A percentile compares a stretch with the other conserved stretches of the same genome.
Evolutionary conservation across 2,113 vertebrate species (phyloP).

Genomic region (Edolisoma coerulescens): DNA sequence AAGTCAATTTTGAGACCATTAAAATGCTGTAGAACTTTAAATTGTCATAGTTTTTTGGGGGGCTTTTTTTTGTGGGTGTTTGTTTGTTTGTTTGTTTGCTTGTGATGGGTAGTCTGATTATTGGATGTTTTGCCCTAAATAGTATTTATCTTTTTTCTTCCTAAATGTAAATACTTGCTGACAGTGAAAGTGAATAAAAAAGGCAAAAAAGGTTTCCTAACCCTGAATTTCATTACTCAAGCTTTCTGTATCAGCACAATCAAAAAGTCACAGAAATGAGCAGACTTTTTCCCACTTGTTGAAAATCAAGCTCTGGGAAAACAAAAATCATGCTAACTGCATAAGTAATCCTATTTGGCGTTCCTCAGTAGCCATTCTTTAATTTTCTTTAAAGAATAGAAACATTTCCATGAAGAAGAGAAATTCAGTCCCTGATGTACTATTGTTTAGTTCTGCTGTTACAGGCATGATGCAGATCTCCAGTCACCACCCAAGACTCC

Average conservation of each 20-base stretch:
- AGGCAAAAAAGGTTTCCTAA: neutral
- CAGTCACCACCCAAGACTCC: neutral
- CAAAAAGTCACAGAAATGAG: neutral
- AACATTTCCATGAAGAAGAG: neutral
- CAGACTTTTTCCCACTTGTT: neutral
- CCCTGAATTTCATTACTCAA: neutral
- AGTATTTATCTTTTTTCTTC: neutral
- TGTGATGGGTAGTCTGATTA: neutral
- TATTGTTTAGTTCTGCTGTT: neutral
- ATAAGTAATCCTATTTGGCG: neutral
- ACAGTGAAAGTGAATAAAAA: neutral
- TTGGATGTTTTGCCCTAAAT: neutral
- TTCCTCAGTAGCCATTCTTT: neutral
- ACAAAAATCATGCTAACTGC: neutral
- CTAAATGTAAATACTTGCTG: neutral
- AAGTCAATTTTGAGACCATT: neutral
- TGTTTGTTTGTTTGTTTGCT: neutral
- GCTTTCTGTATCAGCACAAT: neutral
- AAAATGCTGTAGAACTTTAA: neutral
- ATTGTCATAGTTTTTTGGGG: rapidly evolving
- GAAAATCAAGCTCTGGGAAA: neutral
- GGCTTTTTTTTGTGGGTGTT: rapidly evolving
- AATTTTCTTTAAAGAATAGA: neutral
- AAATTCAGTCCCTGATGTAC: neutral
- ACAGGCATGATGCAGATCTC: rapidly evolving